phyloP scores from a whole-genome alignment of 2,113 vertebrate genomes.

The Clarias magur region DNA sequence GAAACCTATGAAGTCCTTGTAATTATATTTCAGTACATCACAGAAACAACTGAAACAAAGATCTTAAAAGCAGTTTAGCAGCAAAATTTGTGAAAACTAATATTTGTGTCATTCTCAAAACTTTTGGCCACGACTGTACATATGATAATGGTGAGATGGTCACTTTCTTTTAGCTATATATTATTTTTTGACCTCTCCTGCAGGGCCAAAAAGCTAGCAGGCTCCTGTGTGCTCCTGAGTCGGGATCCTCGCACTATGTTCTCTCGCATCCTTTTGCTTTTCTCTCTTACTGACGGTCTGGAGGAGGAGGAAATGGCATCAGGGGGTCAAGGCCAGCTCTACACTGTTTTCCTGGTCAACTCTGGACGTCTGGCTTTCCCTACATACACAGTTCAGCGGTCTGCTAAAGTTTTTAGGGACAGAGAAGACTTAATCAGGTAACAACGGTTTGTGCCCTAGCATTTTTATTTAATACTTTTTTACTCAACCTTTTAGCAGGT shows the following conservation, averaged over 20 bases:
- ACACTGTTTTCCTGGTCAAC: constrained; percentile 84
- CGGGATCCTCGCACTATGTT: constrained; percentile 81
- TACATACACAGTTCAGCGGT: constrained; percentile 77
- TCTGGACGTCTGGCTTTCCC: constrained; percentile 85
- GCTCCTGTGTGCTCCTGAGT: constrained; percentile 79
- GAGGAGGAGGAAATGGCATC: constrained; percentile 88
- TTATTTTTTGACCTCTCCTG: background rate
- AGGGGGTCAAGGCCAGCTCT: constrained; percentile 86
- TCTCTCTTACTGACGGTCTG: constrained; percentile 80
- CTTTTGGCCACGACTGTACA: background rate
- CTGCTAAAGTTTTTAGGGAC: constrained; percentile 80
- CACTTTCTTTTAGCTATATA: background rate
- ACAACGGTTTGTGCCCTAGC: background rate
- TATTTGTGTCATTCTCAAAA: too few species aligned
- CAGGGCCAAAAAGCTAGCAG: constrained; percentile 83
- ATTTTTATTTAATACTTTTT: background rate
- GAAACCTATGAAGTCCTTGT: too few species aligned
- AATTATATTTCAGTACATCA: too few species aligned
- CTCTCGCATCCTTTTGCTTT: constrained; percentile 85
- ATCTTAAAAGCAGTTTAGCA: too few species aligned
- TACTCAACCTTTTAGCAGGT: background rate
- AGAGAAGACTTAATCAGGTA: constrained; percentile 91
- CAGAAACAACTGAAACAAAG: too few species aligned
- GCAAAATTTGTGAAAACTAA: too few species aligned
- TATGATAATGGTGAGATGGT: background rate